A percentile compares a stretch with the other conserved stretches of the same genome.
Conservation (phyloP, 2,888 invertebrate species). For the Helicoverpa assulta region DNA sequence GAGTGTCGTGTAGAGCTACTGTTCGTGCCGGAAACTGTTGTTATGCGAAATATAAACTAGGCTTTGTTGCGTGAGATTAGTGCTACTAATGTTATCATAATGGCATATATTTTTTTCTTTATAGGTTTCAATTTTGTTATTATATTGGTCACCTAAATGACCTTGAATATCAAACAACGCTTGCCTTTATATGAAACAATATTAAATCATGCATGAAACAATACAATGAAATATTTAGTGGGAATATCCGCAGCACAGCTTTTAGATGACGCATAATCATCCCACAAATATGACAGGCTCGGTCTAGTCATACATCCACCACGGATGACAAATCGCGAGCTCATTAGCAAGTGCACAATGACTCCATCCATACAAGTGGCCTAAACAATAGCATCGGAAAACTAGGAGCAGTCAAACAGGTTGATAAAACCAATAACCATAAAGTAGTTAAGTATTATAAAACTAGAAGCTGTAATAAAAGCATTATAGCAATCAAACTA, state of each 20-base stretch:
- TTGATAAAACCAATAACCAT: conserved; percentile 39
- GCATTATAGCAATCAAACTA: conserved; percentile 33
- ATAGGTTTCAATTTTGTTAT: conserved; percentile 23
- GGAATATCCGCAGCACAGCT: conserved; percentile 9
- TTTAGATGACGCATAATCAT: conserved; percentile 26
- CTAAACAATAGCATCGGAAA: conserved; percentile 37
- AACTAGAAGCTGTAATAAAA: conserved; percentile 41
- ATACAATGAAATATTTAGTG: conserved; percentile 5
- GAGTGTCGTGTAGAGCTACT: conserved; percentile 20
- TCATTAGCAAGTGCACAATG: conserved; percentile 38
- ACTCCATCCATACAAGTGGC: conserved; percentile 24
- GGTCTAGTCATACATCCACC: conserved; percentile 13
- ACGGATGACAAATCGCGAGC: conserved; percentile 29
- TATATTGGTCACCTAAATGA: conserved; percentile 3
- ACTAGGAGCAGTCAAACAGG: conserved; percentile 30
- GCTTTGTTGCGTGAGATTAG: conserved; percentile 45
- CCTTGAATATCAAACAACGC: conserved; percentile 36
- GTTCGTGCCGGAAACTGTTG: conserved; percentile 50
- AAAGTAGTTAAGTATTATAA: conserved; percentile 22
- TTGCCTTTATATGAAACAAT: neutral
- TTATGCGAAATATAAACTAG: conserved; percentile 52
- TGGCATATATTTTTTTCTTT: conserved; percentile 23
- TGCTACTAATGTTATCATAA: conserved; percentile 40
- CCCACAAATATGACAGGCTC: conserved; percentile 21
- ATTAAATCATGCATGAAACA: conserved; percentile 23